Base-by-base conservation (phyloP, 2,888 invertebrate genomes). In the Chelonus formosanus region DNA sequence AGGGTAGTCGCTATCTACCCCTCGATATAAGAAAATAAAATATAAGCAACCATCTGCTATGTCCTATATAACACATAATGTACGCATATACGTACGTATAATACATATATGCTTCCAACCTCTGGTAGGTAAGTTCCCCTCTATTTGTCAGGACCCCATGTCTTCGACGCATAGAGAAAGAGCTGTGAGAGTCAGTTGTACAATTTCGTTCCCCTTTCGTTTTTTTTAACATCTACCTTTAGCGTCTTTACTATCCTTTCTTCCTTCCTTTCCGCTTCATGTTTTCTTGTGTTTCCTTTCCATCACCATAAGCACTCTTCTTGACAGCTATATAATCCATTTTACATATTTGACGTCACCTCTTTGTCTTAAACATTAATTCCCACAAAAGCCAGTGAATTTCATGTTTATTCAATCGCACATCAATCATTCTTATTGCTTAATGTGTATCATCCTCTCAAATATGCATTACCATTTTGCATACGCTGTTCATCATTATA, bases 251-350 rank as follows among this genome's bases (percentile, higher is more conserved):
- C 59, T 61, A 52, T 58, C 8, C 56, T 58, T 53, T 43, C 44
- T 50, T 10, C 69, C 64, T 69, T 72, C 65, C 76, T 76, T 76
- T 67, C 76, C 63, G 47, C 34, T 35, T 63, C 52, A 59, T 36
- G 60, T 54, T 53, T 52, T 48, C 40, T 63, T 58, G n/a, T 52
- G 20, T 40, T 52, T 52, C 35, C 8, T 35, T 48, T 20, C 20
- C 20, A 20, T 20, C 20, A 32, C 56, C 40, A n/a, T 43, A 36
- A n/a, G 20, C 44, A 6, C 54, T 8, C 32, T 47, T 34, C 61
- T 43, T 43, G 55, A 40, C 10, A 53, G 32, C 35, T n/a, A 5
- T 6, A 10, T 36, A 55, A 55, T 20, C n/a, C 32, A 8, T 8
- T 3, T 31, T 52, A 10, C 31, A 5, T 32, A 52, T 7, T 7